Conservation (phyloP, 2,113 vertebrate species). For the Cyphomyrus plagiostoma region DNA sequence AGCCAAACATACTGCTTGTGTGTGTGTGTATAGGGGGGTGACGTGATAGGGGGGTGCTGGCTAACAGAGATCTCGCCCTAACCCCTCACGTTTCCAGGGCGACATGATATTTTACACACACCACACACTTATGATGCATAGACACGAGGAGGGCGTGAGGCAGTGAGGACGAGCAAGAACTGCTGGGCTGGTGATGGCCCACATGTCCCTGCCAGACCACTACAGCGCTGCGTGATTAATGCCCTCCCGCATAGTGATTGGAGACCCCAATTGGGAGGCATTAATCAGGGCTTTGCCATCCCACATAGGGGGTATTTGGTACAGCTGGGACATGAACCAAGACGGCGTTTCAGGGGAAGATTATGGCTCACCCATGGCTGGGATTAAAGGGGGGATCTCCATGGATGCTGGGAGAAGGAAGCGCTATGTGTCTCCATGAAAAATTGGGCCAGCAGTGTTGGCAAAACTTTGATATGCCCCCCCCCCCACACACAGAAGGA, state of each 20-base stretch:
- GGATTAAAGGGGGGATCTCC: not conserved
- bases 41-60: not conserved
- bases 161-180: not conserved
- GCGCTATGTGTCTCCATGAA: not conserved
- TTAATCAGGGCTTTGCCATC: constrained; percentile 13
- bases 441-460: not conserved
- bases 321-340: not conserved
- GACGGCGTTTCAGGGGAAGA: not conserved
- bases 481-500: not conserved
- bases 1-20: no score
- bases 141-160: not conserved
- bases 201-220: constrained; percentile 27
- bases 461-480: not conserved
- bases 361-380: not conserved
- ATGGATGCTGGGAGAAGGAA: not conserved
- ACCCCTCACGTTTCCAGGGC: not conserved
- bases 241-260: constrained; percentile 1
- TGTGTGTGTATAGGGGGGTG: no score
- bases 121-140: not conserved
- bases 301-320: not conserved
- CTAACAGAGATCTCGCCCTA: not conserved
- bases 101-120: not conserved
- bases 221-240: constrained; percentile 15
- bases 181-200: constrained; percentile 9
- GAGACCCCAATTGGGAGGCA: not conserved